Percentiles rank a stretch among this genome's conserved stretches.
These are phyloP conservation scores for Falco berigora DNA, from an alignment of 2,797 vertebrate genomes.

Conservation along the genomic window DNA sequence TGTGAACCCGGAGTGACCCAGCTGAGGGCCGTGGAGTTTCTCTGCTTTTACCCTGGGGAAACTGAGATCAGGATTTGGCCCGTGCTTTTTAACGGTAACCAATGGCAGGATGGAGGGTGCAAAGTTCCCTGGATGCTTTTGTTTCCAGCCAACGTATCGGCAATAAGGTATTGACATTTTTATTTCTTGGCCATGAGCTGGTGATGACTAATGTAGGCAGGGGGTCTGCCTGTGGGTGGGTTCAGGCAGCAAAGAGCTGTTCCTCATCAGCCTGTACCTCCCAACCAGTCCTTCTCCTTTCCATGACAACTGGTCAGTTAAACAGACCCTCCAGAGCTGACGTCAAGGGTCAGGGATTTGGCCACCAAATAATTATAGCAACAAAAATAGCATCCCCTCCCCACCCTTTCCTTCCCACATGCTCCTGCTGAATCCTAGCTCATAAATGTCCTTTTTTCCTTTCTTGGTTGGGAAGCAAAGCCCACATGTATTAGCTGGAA, in stretches of 20 bases:
- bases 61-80: slow-evolving; percentile 36
- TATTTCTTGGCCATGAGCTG: background rate
- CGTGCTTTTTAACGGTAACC: background rate
- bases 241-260: slow-evolving; percentile 1
- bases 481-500: slow-evolving; percentile 40
- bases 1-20: slow-evolving; percentile 10
- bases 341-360: slow-evolving; percentile 37
- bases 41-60: background rate
- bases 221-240: slow-evolving; percentile 38
- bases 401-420: slow-evolving; percentile 40
- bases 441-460: slow-evolving; percentile 20
- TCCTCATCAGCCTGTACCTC: background rate
- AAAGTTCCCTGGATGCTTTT: background rate
- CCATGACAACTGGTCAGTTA: slow-evolving; percentile 31
- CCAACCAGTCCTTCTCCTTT: background rate
- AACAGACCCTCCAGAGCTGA: slow-evolving; percentile 33
- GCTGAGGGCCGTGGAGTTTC: background rate
- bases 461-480: slow-evolving; percentile 35
- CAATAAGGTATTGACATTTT: slow-evolving; percentile 27
- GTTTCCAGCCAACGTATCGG: background rate
- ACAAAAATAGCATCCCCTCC: slow-evolving; percentile 16
- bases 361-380: slow-evolving; percentile 41
- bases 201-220: slow-evolving; percentile 20
- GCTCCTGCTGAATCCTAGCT: background rate
- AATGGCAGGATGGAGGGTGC: background rate